These are phyloP conservation scores for Anguilla japonica DNA, from an alignment of 2,113 vertebrate genomes.

Conservation along the genomic window DNA sequence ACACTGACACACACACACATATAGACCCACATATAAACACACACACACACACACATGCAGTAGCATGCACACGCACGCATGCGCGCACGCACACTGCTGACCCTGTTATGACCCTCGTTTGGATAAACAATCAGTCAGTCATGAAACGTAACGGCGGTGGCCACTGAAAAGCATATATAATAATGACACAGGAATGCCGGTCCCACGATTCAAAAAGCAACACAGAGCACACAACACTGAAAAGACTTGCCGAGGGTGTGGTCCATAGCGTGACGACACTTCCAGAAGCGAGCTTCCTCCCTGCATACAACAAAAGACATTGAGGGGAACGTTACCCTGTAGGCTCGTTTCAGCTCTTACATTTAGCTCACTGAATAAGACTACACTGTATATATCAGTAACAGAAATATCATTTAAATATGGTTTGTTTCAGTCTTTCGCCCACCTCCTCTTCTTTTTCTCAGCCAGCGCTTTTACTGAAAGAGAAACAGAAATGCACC, in stretches of 20 bases:
- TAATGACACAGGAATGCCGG: neutral
- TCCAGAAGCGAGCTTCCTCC: conserved; percentile 63
- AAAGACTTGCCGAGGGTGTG: conserved; percentile 58
- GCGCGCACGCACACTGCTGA: neutral
- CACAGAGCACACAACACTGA: neutral
- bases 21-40: neutral
- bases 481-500: neutral
- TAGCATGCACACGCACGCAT: neutral
- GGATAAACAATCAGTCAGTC: neutral
- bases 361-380: neutral
- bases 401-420: neutral
- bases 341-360: neutral
- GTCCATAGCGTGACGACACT: conserved; percentile 53
- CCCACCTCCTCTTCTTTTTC: conserved; percentile 63
- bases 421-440: neutral
- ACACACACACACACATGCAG: neutral
- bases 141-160: too few relatives aligned
- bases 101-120: neutral
- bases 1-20: neutral
- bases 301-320: conserved; percentile 43
- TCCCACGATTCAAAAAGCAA: neutral
- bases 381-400: neutral
- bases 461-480: conserved; percentile 56
- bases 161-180: too few relatives aligned
- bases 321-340: neutral